A percentile compares a stretch with the other conserved stretches of the same genome.
Evolutionary conservation across 64 coral and sea anemone genomes (phyloP).

Genomic region (Pocillopora damicornis): DNA sequence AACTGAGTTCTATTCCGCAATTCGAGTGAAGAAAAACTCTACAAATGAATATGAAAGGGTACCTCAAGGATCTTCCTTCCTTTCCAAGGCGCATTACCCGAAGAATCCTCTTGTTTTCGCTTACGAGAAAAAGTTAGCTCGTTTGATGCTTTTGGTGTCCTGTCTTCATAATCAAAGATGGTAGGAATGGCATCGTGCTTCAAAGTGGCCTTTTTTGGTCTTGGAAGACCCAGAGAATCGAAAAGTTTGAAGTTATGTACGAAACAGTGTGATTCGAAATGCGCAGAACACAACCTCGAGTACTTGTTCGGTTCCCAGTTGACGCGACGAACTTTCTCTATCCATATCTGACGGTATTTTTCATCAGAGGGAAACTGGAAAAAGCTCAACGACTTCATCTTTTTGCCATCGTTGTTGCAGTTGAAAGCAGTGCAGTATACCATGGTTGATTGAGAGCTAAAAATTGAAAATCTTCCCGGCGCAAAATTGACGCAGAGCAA

Average conservation of each 20-base stretch:
- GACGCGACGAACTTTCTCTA: slow-evolving; percentile 13
- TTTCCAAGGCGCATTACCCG: neutral
- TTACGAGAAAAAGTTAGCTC: neutral
- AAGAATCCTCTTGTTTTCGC: slow-evolving; percentile 15
- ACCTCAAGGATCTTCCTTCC: slow-evolving; percentile 14
- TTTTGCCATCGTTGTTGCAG: slow-evolving; percentile 15
- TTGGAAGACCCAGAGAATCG: slow-evolving; percentile 8
- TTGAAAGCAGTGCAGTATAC: slow-evolving; percentile 18
- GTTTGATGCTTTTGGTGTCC: neutral
- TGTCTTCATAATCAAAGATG: slow-evolving; percentile 33
- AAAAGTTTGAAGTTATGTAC: neutral
- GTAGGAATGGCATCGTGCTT: slow-evolving; percentile 19
- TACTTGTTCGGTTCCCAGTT: slow-evolving; percentile 30
- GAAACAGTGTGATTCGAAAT: slow-evolving; percentile 21
- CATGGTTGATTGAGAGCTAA: neutral
- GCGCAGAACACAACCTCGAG: slow-evolving; percentile 10
- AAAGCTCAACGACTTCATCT: neutral
- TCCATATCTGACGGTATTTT: slow-evolving; percentile 22
- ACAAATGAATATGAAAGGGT: neutral
- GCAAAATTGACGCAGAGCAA: neutral
- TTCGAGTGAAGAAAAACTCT: too few relatives aligned
- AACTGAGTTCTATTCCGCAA: neutral
- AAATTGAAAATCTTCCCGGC: neutral
- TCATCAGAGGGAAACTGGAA: slow-evolving; percentile 29
- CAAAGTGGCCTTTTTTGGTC: neutral